These are phyloP conservation scores for Nycticorax nycticorax DNA, from an alignment of 2,113 vertebrate species.

Conservation along the genomic window DNA sequence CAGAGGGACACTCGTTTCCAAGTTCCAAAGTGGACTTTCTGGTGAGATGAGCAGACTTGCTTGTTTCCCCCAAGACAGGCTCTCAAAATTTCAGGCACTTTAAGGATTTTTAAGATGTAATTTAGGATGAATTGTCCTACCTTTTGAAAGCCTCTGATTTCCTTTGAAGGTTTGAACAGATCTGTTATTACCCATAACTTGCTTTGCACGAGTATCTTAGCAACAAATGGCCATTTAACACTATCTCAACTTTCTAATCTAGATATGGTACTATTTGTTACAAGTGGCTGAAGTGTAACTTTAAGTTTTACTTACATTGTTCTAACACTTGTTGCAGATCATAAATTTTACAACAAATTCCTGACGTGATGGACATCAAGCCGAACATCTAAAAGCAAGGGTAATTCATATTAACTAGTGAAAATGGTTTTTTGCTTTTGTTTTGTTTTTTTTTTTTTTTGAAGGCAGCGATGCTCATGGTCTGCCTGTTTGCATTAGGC, in stretches of 20 bases:
- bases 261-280: neutral
- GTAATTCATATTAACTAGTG: neutral
- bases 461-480: neutral
- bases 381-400: neutral
- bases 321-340: neutral
- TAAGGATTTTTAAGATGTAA: neutral
- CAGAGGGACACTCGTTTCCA: neutral
- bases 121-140: neutral
- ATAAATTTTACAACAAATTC: neutral
- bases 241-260: neutral
- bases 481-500: neutral
- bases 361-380: neutral
- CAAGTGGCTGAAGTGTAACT: neutral
- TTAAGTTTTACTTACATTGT: neutral
- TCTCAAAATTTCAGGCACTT: neutral
- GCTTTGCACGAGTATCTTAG: neutral
- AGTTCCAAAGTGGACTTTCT: neutral
- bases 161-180: neutral
- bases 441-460: neutral
- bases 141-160: neutral
- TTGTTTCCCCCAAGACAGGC: neutral
- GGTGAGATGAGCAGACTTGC: neutral
- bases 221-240: neutral
- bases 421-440: neutral
- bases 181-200: neutral